Evolutionary conservation across 2,888 invertebrate genomes (phyloP).

Genomic region (Selenia dentaria): DNA sequence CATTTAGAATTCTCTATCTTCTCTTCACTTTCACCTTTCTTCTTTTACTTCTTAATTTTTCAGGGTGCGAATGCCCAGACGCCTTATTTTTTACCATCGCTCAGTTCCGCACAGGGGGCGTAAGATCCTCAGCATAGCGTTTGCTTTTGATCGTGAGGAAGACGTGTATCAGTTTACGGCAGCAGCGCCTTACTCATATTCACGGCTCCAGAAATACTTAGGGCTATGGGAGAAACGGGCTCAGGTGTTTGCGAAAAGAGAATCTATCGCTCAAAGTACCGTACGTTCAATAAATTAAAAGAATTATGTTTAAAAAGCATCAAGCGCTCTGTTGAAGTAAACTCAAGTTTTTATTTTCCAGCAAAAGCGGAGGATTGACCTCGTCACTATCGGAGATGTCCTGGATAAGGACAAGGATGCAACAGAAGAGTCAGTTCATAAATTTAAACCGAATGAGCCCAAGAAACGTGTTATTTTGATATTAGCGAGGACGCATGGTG

Average conservation of each 20-base stretch:
- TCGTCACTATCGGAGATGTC: constrained; percentile 91
- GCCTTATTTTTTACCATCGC: constrained; percentile 96
- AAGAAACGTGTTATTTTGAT: constrained; percentile 90
- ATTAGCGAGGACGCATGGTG: constrained; percentile 95
- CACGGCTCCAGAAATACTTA: constrained; percentile 93
- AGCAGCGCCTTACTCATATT: constrained; percentile 98
- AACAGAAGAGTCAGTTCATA: constrained; percentile 58
- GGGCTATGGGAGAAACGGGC: constrained; percentile 87
- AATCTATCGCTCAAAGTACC: constrained; percentile 87
- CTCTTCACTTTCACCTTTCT: too few relatives aligned
- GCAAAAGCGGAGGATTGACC: constrained; percentile 96
- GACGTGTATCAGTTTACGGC: constrained; percentile 98
- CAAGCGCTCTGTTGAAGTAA: too few relatives aligned
- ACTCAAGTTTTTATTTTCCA: constrained; percentile 56
- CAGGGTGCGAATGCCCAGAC: constrained; percentile 91
- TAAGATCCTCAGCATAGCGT: constrained; percentile 96
- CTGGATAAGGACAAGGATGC: constrained; percentile 42
- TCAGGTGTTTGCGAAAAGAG: constrained; percentile 87
- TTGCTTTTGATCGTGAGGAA: constrained; percentile 97
- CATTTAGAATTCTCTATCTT: too few relatives aligned
- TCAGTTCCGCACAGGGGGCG: constrained; percentile 95
- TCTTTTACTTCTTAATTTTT: too few relatives aligned
- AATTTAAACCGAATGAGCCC: constrained; percentile 75
- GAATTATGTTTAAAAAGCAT: too few relatives aligned
- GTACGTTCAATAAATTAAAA: constrained; percentile 70